Evolutionary conservation across 1,140 invertebrate genomes (phyloP).

Genomic region (Potamilus streckersoni): DNA sequence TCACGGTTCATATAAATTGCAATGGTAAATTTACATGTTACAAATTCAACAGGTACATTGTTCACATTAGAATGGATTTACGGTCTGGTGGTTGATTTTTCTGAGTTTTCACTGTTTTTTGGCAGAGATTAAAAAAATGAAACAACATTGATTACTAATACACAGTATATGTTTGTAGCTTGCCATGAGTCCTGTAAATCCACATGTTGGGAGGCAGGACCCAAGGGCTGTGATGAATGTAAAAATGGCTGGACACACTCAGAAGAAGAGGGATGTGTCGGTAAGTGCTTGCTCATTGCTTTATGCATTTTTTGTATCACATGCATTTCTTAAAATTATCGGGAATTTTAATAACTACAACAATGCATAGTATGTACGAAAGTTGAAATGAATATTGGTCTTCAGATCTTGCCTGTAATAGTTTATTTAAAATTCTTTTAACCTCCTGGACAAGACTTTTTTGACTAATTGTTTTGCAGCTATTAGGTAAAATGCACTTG

Average conservation of each 20-base stretch:
- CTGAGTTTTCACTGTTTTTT: too few relatives aligned
- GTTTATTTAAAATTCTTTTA: too few relatives aligned
- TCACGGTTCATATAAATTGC: too few relatives aligned
- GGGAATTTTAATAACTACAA: not conserved
- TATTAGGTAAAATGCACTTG: too few relatives aligned
- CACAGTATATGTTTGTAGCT: slow-evolving; percentile 49
- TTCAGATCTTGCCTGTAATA: not conserved
- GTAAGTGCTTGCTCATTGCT: slow-evolving; percentile 41
- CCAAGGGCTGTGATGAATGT: slow-evolving; percentile 87
- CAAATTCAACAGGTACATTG: not conserved
- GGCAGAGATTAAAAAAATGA: too few relatives aligned
- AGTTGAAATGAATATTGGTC: not conserved
- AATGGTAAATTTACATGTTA: not conserved
- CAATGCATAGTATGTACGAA: not conserved
- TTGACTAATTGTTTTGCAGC: too few relatives aligned
- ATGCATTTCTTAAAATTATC: not conserved
- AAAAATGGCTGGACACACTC: slow-evolving; percentile 83
- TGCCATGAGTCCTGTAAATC: slow-evolving; percentile 89
- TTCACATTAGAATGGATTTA: too few relatives aligned
- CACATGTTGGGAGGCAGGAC: slow-evolving; percentile 81
- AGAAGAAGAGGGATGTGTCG: slow-evolving; percentile 81
- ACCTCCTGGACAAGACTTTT: too few relatives aligned
- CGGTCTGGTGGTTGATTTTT: too few relatives aligned
- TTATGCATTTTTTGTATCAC: not conserved
- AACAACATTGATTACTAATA: too few relatives aligned